Base-by-base conservation (phyloP, 2,888 invertebrate genomes). In the Drosophila testacea region DNA sequence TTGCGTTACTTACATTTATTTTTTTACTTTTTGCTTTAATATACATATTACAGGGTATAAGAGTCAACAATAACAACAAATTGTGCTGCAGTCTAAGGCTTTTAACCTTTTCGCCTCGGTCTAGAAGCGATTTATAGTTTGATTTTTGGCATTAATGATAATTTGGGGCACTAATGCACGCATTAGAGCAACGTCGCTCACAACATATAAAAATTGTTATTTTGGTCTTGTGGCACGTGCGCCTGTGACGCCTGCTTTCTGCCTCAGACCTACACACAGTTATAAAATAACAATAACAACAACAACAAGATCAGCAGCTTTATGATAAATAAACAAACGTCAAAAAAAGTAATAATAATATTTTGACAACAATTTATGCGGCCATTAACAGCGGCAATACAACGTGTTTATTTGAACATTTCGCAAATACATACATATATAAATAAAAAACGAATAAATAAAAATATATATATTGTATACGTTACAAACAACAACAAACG, bases 321-420 rank as follows among this genome's bases (percentile, higher is more conserved):
- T 82, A 61, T 73, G 71, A 83, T 76, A 75, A 83, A 83, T 80
- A 85, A 85, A 83, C 83, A 83, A 85, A 78, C 75, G 63, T 60
- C 6, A n/a, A 54, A 41, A 50, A 46, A 50, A 60, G 48, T 41
- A 81, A 72, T 78, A 82, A 84, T 73, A 79, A 72, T 73, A 77
- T 72, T 85, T 72, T 73, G 79, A 86, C 85, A 84, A 77, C 81
- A 83, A 83, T 84, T 87, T 84, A 85, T 82, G 77, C 83, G 81
- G 79, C 85, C 83, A 87, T 85, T 85, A 85, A 87, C 77, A 78
- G 75, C 78, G 69, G 77, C 77, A 71, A 76, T 86, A 83, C 86
- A 84, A 84, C 80, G 80, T 84, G 84, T 84, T 85, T 87, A 87
- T 87, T 81, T 85, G 75, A 83, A 70, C 83, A 81, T 87, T 85